Percentiles rank a stretch among this genome's conserved stretches.
Evolutionary conservation across 2,888 invertebrate species (phyloP).

Genomic region (Oxytorus armatus): DNA sequence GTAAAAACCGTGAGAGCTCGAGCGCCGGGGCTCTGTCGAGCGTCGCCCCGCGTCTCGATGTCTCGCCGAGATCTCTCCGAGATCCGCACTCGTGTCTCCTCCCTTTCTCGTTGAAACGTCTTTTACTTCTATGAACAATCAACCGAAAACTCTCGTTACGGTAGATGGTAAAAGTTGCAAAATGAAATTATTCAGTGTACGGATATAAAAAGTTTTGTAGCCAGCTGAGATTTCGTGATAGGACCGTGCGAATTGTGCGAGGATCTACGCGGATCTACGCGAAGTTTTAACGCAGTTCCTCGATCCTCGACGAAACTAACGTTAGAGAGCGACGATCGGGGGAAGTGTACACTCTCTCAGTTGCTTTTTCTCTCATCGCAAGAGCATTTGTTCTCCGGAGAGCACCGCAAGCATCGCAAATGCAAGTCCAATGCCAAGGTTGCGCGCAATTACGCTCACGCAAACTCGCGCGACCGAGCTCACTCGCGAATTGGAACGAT

Average conservation of each 20-base stretch:
- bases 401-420: constrained; percentile 40
- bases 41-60: constrained; percentile 40
- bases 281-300: too few relatives aligned
- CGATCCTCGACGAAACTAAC: background rate
- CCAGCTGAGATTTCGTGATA: too few relatives aligned
- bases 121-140: background rate
- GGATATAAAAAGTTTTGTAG: too few relatives aligned
- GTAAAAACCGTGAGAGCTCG: constrained; percentile 54
- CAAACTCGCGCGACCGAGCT: constrained; percentile 50
- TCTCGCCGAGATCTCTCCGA: constrained; percentile 21
- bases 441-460: constrained; percentile 68
- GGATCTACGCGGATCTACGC: too few relatives aligned
- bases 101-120: background rate
- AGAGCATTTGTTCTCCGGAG: constrained; percentile 37
- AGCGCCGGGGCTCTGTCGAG: constrained; percentile 42
- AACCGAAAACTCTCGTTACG: constrained; percentile 9
- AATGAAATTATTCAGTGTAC: background rate
- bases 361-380: constrained; percentile 23
- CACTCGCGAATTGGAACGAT: constrained; percentile 63
- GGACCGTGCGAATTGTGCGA: too few relatives aligned
- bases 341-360: too few relatives aligned
- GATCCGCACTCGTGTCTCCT: background rate
- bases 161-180: background rate
- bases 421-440: constrained; percentile 70
- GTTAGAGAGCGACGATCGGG: background rate